Evolutionary conservation across 2,797 vertebrate species (phyloP).

Genomic region (Aphelocoma californica): DNA sequence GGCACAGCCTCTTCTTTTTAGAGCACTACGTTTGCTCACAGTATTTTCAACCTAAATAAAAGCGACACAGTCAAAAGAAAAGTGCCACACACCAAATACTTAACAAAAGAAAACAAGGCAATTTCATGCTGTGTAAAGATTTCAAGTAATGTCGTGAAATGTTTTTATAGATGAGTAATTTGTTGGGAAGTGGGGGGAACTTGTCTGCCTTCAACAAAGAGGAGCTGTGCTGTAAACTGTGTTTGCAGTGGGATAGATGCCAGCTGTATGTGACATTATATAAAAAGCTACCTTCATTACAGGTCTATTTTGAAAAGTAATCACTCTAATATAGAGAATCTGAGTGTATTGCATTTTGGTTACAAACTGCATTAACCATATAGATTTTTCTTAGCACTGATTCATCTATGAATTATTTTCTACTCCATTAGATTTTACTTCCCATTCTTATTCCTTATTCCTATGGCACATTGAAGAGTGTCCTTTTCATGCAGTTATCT

Average conservation of each 20-base stretch:
- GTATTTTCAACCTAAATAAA: background rate
- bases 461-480: background rate
- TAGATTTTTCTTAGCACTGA: conserved; percentile 12
- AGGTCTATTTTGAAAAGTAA: background rate
- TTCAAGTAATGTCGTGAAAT: background rate
- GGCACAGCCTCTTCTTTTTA: background rate
- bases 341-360: background rate
- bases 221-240: background rate
- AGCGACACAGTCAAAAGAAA: background rate
- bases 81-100: background rate
- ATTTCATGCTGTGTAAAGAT: conserved; percentile 40
- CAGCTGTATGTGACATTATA: background rate
- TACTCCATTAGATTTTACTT: conserved; percentile 50
- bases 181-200: background rate
- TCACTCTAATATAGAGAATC: background rate
- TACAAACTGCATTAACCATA: conserved; percentile 6
- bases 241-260: background rate
- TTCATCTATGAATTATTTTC: conserved; percentile 40
- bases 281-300: background rate
- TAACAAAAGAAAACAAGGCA: conserved; percentile 5
- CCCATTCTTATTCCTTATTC: conserved; percentile 13
- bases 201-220: background rate
- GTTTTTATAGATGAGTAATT: conserved; percentile 31
- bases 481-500: conserved; percentile 37
- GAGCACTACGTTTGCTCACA: background rate